Evolutionary conservation across 2,888 invertebrate genomes (phyloP).

Genomic region (Asteroscopus sphinx): DNA sequence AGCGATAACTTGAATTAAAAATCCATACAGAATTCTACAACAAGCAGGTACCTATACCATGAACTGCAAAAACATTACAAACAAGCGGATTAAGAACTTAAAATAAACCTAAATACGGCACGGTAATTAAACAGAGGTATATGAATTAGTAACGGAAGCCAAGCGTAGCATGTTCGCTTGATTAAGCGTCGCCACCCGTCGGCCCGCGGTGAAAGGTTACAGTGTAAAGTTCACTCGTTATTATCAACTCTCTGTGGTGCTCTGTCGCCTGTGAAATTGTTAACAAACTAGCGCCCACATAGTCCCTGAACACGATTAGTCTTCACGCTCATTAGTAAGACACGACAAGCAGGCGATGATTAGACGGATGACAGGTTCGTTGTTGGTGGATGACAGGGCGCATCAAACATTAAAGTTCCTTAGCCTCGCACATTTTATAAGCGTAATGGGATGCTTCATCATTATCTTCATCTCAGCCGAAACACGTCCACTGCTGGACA

Average conservation of each 20-base stretch:
- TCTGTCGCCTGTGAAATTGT: constrained; percentile 38
- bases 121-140: constrained; percentile 44
- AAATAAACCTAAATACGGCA: constrained; percentile 11
- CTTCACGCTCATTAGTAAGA: constrained; percentile 31
- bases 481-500: too few relatives aligned
- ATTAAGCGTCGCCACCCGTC: constrained; percentile 46
- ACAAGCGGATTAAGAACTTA: constrained; percentile 13
- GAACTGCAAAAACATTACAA: background rate
- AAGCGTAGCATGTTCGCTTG: constrained; percentile 42
- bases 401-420: too few relatives aligned
- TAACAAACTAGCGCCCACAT: constrained; percentile 18
- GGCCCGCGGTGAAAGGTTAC: constrained; percentile 47
- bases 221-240: constrained; percentile 47
- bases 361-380: background rate
- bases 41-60: too few relatives aligned
- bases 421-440: too few relatives aligned
- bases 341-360: constrained; percentile 14
- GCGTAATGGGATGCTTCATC: too few relatives aligned
- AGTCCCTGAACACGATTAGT: constrained; percentile 4
- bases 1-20: too few relatives aligned
- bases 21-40: too few relatives aligned
- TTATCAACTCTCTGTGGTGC: constrained; percentile 43
- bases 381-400: too few relatives aligned
- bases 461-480: too few relatives aligned
- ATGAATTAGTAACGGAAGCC: constrained; percentile 53